phyloP scores from a whole-genome alignment of 2,888 invertebrate species.

The Petrolisthes cinctipes region DNA sequence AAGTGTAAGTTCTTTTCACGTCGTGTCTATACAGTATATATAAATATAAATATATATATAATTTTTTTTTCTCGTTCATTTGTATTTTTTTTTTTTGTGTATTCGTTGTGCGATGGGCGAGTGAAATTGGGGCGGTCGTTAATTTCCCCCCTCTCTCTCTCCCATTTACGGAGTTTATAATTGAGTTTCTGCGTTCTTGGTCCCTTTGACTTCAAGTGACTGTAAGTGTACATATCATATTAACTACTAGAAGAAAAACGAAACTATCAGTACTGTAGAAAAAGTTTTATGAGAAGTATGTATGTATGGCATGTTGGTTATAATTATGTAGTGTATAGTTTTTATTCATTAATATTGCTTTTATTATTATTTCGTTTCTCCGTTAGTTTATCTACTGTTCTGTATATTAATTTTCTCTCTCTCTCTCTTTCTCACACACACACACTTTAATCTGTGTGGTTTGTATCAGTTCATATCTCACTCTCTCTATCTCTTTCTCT shows the following conservation, averaged over 20 bases:
- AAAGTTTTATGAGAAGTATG: neutral
- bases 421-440: too few relatives aligned
- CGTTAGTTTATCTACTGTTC: too few relatives aligned
- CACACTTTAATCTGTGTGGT: too few relatives aligned
- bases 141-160: neutral
- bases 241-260: too few relatives aligned
- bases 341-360: neutral
- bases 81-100: too few relatives aligned
- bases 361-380: too few relatives aligned
- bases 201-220: constrained; percentile 15
- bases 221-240: constrained; percentile 14
- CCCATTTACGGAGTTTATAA: neutral
- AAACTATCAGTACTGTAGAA: neutral
- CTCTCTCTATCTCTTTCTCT: neutral
- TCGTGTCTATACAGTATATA: too few relatives aligned
- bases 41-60: too few relatives aligned
- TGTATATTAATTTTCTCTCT: too few relatives aligned
- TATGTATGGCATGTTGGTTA: constrained; percentile 8
- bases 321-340: neutral
- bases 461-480: neutral
- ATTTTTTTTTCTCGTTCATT: too few relatives aligned
- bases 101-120: too few relatives aligned
- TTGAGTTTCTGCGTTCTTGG: neutral
- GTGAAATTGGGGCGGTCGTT: neutral
- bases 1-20: too few relatives aligned